Percentiles rank a stretch among this genome's conserved stretches.
Evolutionary conservation across 2,797 vertebrate species (phyloP).

Genomic region (Pterois miles): DNA sequence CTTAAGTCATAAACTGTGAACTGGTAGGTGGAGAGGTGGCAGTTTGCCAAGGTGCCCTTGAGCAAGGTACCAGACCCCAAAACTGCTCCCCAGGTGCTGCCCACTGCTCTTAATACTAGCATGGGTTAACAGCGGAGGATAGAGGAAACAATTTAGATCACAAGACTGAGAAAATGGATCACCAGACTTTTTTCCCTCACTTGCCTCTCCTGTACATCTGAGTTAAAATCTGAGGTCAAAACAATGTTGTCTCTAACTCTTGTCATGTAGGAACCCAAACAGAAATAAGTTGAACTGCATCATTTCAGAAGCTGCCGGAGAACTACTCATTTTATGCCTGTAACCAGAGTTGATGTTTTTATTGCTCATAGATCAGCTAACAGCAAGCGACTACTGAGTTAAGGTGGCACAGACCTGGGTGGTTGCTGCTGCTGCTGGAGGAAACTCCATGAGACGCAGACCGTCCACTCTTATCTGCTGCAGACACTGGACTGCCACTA

Average conservation of each 20-base stretch:
- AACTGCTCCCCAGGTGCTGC: too few relatives aligned
- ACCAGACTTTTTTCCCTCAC: neutral
- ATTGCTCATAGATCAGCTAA: neutral
- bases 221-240: neutral
- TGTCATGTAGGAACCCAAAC: neutral
- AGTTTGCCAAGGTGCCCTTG: too few relatives aligned
- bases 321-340: neutral
- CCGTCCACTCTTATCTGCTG: constrained; percentile 35
- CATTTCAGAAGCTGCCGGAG: neutral
- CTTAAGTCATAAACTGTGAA: neutral
- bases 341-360: neutral
- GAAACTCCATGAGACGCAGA: constrained; percentile 38
- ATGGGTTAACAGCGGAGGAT: too few relatives aligned
- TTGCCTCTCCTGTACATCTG: neutral
- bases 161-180: too few relatives aligned
- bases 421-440: constrained; percentile 48
- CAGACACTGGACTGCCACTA: constrained; percentile 71
- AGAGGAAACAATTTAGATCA: neutral
- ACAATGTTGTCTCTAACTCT: neutral
- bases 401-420: constrained; percentile 57
- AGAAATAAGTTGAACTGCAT: neutral
- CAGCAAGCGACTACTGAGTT: neutral
- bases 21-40: too few relatives aligned
- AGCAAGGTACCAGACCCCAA: too few relatives aligned
- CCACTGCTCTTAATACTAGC: too few relatives aligned